These are phyloP conservation scores for Sylvietta virens DNA, from an alignment of 2,113 vertebrate species.

Conservation along the genomic window DNA sequence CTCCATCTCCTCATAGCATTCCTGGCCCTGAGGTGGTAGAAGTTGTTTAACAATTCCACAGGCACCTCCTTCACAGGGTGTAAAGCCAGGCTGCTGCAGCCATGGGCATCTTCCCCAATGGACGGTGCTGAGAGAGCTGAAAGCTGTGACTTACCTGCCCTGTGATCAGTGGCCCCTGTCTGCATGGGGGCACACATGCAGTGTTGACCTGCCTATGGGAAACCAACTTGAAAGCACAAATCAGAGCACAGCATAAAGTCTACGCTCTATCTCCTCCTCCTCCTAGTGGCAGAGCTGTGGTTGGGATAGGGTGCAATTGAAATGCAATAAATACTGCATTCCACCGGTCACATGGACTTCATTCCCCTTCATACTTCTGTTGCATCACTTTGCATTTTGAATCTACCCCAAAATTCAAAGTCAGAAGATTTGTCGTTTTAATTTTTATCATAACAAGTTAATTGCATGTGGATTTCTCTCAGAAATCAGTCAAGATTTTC, in stretches of 20 bases:
- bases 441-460: not conserved
- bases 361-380: not conserved
- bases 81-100: not conserved
- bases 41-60: not conserved
- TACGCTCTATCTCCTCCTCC: not conserved
- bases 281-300: not conserved
- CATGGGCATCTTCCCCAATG: not conserved
- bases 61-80: not conserved
- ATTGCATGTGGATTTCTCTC: not conserved
- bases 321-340: not conserved
- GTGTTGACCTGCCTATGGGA: not conserved
- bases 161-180: not conserved
- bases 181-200: rapidly evolving
- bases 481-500: not conserved
- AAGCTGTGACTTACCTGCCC: not conserved
- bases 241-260: not conserved
- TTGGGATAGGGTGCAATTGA: not conserved
- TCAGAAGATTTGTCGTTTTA: not conserved
- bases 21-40: not conserved
- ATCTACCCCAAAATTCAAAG: not conserved
- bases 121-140: not conserved
- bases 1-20: not conserved
- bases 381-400: not conserved
- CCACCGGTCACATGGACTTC: not conserved
- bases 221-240: not conserved